phyloP scores from a whole-genome alignment of 1,140 invertebrate species.

The Thaumetopoea pityocampa region DNA sequence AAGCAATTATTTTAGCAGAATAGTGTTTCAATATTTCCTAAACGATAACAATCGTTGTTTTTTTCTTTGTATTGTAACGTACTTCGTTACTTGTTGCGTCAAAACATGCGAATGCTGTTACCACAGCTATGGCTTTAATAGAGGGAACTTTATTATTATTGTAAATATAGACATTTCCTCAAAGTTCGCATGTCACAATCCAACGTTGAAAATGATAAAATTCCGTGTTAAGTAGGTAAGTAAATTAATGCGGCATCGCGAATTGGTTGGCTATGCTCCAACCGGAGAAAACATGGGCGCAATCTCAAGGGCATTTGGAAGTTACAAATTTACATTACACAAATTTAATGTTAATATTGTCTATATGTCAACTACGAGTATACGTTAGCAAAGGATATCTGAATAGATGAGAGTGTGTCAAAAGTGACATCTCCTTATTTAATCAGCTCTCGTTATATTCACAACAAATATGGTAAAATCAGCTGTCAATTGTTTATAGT shows the following conservation, averaged over 20 bases:
- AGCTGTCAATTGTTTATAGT: no score
- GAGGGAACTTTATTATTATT: slow-evolving; percentile 5
- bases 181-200: slow-evolving; percentile 15
- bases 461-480: no score
- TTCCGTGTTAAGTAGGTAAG: slow-evolving; percentile 40
- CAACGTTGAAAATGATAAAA: slow-evolving; percentile 23
- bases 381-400: no score
- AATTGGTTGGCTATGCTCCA: slow-evolving; percentile 53
- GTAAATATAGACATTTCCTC: slow-evolving; percentile 9
- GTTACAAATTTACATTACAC: slow-evolving; percentile 29
- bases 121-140: background rate
- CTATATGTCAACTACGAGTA: no score
- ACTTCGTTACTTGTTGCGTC: no score
- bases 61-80: slow-evolving; percentile 3
- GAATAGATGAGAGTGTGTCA: no score
- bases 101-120: no score
- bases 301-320: slow-evolving; percentile 55
- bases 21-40: slow-evolving; percentile 1
- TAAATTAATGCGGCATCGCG: slow-evolving; percentile 42
- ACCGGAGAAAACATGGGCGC: slow-evolving; percentile 33
- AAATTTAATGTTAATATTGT: no score
- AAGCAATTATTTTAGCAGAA: slow-evolving; percentile 11
- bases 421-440: no score
- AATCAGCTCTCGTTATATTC: no score
- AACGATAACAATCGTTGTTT: background rate